phyloP scores from a whole-genome alignment of 92 coral and sea anemone genomes.

The Actinernus sp. region DNA sequence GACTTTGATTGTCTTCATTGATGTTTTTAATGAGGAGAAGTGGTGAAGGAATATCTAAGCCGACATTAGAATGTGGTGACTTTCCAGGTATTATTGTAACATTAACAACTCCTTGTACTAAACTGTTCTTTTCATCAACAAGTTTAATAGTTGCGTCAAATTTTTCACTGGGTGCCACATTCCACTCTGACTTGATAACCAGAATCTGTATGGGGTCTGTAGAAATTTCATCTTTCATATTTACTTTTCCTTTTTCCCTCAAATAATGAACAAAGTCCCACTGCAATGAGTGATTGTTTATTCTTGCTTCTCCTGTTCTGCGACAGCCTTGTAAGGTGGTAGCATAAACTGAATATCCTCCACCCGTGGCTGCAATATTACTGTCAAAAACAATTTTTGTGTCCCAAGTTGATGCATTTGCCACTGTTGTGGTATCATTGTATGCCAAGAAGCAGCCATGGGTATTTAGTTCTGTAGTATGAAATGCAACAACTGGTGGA shows the following conservation, averaged over 20 bases:
- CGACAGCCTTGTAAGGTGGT: constrained; percentile 93
- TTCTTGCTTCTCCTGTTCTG: constrained; percentile 45
- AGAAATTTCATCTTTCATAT: constrained; percentile 64
- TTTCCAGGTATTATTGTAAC: too few relatives aligned
- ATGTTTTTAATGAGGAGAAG: constrained; percentile 67
- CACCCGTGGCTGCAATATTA: constrained; percentile 55
- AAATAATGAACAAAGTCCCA: constrained; percentile 65
- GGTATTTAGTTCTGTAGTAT: constrained; percentile 83
- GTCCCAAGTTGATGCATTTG: constrained; percentile 60
- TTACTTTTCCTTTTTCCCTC: constrained; percentile 16
- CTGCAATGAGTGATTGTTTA: constrained; percentile 74
- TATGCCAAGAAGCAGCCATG: constrained; percentile 80
- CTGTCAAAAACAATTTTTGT: constrained; percentile 67
- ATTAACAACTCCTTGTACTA: constrained; percentile 79
- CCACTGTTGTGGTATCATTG: constrained; percentile 26
- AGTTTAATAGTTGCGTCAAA: constrained; percentile 75
- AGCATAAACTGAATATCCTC: constrained; percentile 89
- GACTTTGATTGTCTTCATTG: constrained; percentile 20
- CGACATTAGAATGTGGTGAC: constrained; percentile 9
- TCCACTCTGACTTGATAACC: constrained; percentile 70
- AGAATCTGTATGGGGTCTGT: constrained; percentile 82
- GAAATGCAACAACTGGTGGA: constrained; percentile 83
- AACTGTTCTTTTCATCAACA: constrained; percentile 81
- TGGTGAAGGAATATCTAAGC: constrained; percentile 72
- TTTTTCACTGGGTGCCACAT: constrained; percentile 70